phyloP scores from a whole-genome alignment of 2,797 vertebrate species.

The Danio tinwini region DNA sequence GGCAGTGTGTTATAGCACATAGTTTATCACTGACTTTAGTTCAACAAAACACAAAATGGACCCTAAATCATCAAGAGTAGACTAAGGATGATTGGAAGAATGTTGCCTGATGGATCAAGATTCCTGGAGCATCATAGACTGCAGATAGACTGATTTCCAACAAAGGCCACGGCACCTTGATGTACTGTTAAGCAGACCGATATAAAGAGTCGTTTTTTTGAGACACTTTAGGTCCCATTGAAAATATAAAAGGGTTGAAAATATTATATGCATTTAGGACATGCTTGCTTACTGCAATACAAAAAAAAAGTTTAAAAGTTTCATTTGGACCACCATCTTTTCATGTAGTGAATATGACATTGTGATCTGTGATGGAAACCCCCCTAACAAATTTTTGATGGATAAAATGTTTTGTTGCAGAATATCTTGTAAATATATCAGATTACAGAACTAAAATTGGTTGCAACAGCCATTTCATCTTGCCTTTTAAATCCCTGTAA shows the following conservation, averaged over 20 bases:
- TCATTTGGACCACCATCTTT: background rate
- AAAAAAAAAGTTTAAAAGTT: too few relatives aligned
- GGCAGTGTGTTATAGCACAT: too few relatives aligned
- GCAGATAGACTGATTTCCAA: too few relatives aligned
- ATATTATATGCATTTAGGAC: background rate
- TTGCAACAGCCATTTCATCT: background rate
- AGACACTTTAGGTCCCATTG: background rate
- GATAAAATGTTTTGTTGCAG: background rate
- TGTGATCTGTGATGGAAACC: background rate
- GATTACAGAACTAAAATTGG: conserved; percentile 3
- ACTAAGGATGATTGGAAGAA: too few relatives aligned
- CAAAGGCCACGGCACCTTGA: too few relatives aligned
- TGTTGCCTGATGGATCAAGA: too few relatives aligned
- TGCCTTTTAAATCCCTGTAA: conserved; percentile 3
- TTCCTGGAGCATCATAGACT: too few relatives aligned
- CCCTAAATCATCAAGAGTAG: too few relatives aligned
- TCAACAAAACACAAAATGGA: too few relatives aligned
- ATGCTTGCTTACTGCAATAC: background rate
- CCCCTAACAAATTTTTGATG: background rate
- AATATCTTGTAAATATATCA: conserved; percentile 11
- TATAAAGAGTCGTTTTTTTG: background rate
- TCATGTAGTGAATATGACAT: background rate
- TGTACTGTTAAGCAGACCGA: too few relatives aligned
- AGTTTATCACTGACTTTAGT: too few relatives aligned
- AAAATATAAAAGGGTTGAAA: background rate